phyloP scores from a whole-genome alignment of 2,797 vertebrate species.

The Pseudomugil tenellus region DNA sequence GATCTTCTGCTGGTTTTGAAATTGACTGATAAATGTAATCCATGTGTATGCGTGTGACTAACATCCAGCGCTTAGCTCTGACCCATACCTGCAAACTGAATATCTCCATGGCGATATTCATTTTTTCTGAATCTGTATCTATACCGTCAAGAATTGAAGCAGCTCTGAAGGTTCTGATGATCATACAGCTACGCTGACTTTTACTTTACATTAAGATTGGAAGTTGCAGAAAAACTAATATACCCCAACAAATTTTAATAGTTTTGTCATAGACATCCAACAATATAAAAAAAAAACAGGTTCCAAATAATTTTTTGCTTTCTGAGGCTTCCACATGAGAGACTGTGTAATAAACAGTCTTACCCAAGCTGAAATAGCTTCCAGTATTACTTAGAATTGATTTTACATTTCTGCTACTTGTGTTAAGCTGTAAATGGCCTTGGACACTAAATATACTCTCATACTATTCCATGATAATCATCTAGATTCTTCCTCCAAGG shows the following conservation, averaged over 20 bases:
- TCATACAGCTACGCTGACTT: too few species aligned
- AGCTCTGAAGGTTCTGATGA: too few species aligned
- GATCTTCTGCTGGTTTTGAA: too few species aligned
- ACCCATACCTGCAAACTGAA: too few species aligned
- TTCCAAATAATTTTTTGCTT: background rate
- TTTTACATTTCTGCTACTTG: constrained; percentile 5
- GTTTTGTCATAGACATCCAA: background rate
- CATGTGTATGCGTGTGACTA: too few species aligned
- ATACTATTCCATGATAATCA: background rate
- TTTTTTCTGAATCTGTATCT: too few species aligned
- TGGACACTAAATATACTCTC: constrained; percentile 2
- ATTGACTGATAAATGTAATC: too few species aligned
- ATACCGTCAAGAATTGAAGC: too few species aligned
- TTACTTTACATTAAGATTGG: background rate
- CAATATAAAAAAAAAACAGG: background rate
- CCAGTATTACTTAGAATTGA: constrained; percentile 14
- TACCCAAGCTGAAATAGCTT: background rate
- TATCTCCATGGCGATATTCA: too few species aligned
- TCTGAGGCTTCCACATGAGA: background rate
- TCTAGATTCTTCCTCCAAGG: background rate
- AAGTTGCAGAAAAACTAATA: background rate
- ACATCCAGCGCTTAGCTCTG: too few species aligned
- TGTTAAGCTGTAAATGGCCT: constrained; percentile 5
- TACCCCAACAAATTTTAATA: background rate
- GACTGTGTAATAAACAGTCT: background rate